Base-by-base conservation (phyloP, 1,140 invertebrate species). In the Linepithema humile region DNA sequence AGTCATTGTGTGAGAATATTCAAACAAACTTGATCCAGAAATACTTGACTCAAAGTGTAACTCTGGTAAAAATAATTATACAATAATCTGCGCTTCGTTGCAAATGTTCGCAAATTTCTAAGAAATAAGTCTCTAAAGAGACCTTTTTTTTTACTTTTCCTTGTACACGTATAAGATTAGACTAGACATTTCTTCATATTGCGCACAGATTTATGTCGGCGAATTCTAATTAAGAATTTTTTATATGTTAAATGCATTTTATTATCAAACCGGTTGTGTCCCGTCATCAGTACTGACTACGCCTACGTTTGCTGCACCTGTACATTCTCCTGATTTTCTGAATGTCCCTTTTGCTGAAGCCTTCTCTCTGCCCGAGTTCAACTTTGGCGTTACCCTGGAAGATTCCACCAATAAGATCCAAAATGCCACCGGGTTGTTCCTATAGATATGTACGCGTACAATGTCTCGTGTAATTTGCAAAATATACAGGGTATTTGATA, bases 321-420 rank as follows among this genome's bases (percentile, higher is more conserved):
- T 97, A 98, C 97, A 97, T 97, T 72, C 94, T 93, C 55, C 96
- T 96, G n/a, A 98, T 94, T 92, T 97, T 98, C 80, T 95, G 95
- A 15, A 97, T 95, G 89, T 98, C 97, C 0, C 95, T 95, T n/a
- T 95, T 94, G 55, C 96, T 97, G 69, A 97, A 96, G 7, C 96
- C 96, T 29, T 96, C 95, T 23, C 97, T 94, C 88, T 97, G 97
- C 0, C 97, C 97, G 84, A 95, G 75, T 20, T 82, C 85, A 0
- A 80, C 82, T 0, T 75, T 86, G 10, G 35, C 70, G 32, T 55
- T 77, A 32, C 72, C 83, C 88, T 92, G 88, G 35, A 93, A 92
- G 35, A 90, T 80, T 67, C 88, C 88, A 6, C 85, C 82, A 29
- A 92, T 88, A 48, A 91, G 40, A 78, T 83, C 80, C 65, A 92